Evolutionary conservation across 1,140 invertebrate genomes (phyloP), one percentile per base, ranked within the genome.

Genomic region (Anadara kagoshimensis): DNA sequence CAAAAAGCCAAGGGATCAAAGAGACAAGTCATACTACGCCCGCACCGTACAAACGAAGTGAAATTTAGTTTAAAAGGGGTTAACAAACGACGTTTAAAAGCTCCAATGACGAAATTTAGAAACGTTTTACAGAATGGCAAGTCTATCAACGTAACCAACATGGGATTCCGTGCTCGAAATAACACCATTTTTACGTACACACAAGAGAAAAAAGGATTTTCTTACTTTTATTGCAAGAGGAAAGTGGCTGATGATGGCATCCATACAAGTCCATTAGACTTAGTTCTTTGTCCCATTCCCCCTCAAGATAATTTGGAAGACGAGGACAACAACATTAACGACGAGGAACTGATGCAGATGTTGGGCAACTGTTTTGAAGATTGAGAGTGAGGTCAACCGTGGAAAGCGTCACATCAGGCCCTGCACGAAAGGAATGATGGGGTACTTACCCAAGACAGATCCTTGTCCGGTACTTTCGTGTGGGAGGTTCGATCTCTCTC

Each of bases 221-320:
- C 53, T 11, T 75, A 76, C 24, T 64, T 71, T 20, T 70, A 66
- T 29, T 67, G 73, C 24, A 76, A 76, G 29, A 43, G 67, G 45
- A 62, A 63, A 62, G 68, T 75, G 8, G 43, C 66, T 0, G 29
- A 26, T 29, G 68, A 75, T 20, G 67, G 62, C 8, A 63, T 59
- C 7, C 51, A 49, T 14, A 76, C 74, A 3, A 26, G n/a, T 16
- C 74, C 69, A 12, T 44, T 76, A 2, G 74, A 76, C 24, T 4
- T 76, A 16, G 51, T 36, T 22, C 53, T 69, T 3, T 54, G 73
- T 58, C 73, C 73, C 4, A 8, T n/a, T 41, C 20, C 64, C 2
- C 29, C 29, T 3, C 29, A n/a, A n/a, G n/a, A n/a, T n/a, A n/a
- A n/a, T n/a, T n/a, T n/a, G n/a, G n/a, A n/a, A n/a, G n/a, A n/a